Evolutionary conservation across 53 echinoderm and acorn worm species (phyloP).

Genomic region (Paracentrotus lividus): DNA sequence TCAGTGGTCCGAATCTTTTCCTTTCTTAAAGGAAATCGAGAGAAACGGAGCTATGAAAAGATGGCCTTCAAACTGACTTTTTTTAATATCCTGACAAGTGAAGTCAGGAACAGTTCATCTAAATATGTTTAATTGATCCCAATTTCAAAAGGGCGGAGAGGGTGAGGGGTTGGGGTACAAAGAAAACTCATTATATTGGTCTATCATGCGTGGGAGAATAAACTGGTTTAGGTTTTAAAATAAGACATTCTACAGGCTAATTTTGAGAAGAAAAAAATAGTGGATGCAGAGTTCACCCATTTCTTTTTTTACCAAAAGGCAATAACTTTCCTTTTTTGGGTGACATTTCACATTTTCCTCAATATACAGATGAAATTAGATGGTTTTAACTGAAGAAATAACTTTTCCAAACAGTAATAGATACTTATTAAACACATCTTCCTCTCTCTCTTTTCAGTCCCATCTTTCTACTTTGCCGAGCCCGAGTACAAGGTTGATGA

Average conservation of each 20-base stretch:
- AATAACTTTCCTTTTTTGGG: too few species aligned
- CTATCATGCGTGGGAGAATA: not conserved
- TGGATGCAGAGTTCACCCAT: too few species aligned
- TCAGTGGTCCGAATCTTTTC: not conserved
- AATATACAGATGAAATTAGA: too few species aligned
- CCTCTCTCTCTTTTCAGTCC: conserved; percentile 72
- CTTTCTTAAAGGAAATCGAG: not conserved
- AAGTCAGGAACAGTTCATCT: not conserved
- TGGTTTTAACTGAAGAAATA: too few species aligned
- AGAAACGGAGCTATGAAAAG: conserved; percentile 2
- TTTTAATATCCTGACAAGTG: not conserved
- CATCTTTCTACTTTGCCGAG: conserved; percentile 98
- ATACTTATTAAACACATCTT: too few species aligned
- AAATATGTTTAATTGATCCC: not conserved
- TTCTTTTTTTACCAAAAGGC: too few species aligned
- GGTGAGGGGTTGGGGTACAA: not conserved
- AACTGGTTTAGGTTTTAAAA: too few species aligned
- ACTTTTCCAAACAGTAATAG: too few species aligned
- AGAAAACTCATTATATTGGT: not conserved
- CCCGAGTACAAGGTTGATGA: conserved; percentile 89
- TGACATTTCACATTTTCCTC: too few species aligned
- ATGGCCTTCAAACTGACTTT: not conserved
- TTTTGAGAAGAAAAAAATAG: too few species aligned
- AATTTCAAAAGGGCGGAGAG: not conserved
- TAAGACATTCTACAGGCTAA: too few species aligned